A percentile compares a stretch with the other conserved stretches of the same genome.
Evolutionary conservation across 2,797 vertebrate genomes (phyloP).

Genomic region (Anas bernieri): DNA sequence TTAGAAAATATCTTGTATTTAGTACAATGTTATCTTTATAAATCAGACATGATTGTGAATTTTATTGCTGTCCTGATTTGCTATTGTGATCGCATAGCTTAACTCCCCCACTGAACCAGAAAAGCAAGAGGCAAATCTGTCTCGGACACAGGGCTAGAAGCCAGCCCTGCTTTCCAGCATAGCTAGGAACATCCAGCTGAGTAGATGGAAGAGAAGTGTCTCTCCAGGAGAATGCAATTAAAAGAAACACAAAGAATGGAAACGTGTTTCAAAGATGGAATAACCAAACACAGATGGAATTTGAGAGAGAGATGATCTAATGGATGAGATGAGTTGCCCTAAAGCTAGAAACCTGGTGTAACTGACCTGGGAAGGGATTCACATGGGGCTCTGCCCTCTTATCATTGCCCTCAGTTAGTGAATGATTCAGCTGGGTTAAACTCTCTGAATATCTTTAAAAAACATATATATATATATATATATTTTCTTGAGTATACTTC

Average conservation of each 20-base stretch:
- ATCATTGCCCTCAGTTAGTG: neutral
- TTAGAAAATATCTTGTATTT: constrained; percentile 16
- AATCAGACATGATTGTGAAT: constrained; percentile 24
- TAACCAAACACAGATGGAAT: constrained; percentile 37
- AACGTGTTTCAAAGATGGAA: constrained; percentile 1
- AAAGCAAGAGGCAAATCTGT: constrained; percentile 21
- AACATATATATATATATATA: neutral
- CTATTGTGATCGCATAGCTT: constrained; percentile 8
- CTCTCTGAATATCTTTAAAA: neutral
- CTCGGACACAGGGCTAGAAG: constrained; percentile 21
- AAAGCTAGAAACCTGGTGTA: neutral
- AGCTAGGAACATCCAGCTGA: constrained; percentile 52
- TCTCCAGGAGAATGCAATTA: constrained; percentile 54
- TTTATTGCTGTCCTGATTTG: constrained; percentile 52
- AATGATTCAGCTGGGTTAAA: neutral
- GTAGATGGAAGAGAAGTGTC: constrained; percentile 29
- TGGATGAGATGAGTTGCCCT: neutral
- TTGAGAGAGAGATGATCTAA: constrained; percentile 52
- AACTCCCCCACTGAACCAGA: constrained; percentile 32
- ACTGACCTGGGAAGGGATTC: neutral
- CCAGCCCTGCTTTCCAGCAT: constrained; percentile 35
- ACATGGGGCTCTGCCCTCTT: neutral
- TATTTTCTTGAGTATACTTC: neutral
- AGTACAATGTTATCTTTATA: constrained; percentile 54
- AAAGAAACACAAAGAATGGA: constrained; percentile 52